Evolutionary conservation across 2,797 vertebrate species (phyloP), one percentile per base, ranked within the genome.

Genomic region (Onychomys arenicola): DNA sequence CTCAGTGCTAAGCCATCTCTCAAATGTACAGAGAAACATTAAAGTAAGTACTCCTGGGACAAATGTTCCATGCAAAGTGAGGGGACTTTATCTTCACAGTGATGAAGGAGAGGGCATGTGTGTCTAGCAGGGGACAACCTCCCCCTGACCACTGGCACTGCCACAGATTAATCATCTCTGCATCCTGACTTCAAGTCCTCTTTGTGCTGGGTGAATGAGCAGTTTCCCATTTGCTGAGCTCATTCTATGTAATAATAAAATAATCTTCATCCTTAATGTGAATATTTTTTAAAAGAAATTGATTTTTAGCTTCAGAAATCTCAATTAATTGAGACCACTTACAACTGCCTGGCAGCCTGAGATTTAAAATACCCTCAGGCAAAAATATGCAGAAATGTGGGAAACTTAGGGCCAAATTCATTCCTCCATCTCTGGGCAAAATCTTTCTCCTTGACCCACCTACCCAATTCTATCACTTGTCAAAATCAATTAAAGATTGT

Each of bases 221-320:
- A 95, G 86, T 52, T 91, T 97, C 97, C 95, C 97, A 96, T 95
- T 91, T 93, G 89, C 95, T 92, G 87, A 95, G 80, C 89, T 95
- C 80, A 88, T 96, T 96, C 80, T 81, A 86, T 93, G n/a, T 90
- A 97, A 95, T 96, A 96, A 95, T 97, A 97, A 96, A 96, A 97
- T 95, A 97, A 97, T 97, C 89, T 97, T 97, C 94, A 96, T 89
- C 63, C 80, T 96, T 97, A 97, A 94, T 97, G 91, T 91, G 95
- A 96, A 95, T 95, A 97, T 25, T 95, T 97, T 14, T 4, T 25
- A 94, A 96, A 96, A 86, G 81, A 97, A 97, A 98, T 96, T 97
- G 97, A 97, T 96, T 97, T 97, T 96, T 97, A 95, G 96, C 95
- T 97, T 94, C 83, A 95, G 94, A 97, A 97, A 94, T 97, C 94